Evolutionary conservation across 2,888 invertebrate genomes (phyloP), one percentile per base, ranked within the genome.

Genomic region (Diplazon laetatorius): DNA sequence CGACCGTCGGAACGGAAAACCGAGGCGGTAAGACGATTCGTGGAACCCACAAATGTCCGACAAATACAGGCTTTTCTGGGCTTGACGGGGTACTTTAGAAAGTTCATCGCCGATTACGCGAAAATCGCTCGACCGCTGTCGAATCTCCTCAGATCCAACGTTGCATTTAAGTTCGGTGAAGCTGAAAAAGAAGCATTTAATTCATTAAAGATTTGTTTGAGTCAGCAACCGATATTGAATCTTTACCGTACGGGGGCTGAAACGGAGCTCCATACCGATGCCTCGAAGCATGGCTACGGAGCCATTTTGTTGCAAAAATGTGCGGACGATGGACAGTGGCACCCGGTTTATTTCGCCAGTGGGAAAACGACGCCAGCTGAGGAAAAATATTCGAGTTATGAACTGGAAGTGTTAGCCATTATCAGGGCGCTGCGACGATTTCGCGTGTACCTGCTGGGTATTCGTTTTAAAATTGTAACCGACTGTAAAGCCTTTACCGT

Each of bases 301-400:
- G 85, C 84, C 18, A 77, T 84, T 20, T 60, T 87, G 10, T 37
- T 87, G 12, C 87, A 88, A 66, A 59, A 72, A 30, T 81, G 82
- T 18, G 9, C 50, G 2, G 81, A 82, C 3, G 78, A 81, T 50
- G 73, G 79, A 8, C 73, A 57, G 25, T 63, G 81, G 81, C 82
- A 84, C 50, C 80, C 85, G 6, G 77, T 86, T n/a, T 82, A 85
- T 70, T 84, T 80, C 42, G 82, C 84, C 9, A 85, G 84, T n/a
- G 80, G 78, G 46, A 85, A 84, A 57, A 85, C 84, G 0, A 82
- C 83, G 0, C 73, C 75, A 8, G 69, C 77, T 5, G 86, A 87
- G 71, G 69, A 68, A 12, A 82, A 81, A 42, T 86, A 85, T 63
- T 82, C 82, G 10, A 86, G 83, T 0, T 83, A 83, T n/a, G 84